Percentiles rank a stretch among this genome's conserved stretches.
Evolutionary conservation across 2,113 vertebrate genomes (phyloP).

Genomic region (Nycticebus coucang): DNA sequence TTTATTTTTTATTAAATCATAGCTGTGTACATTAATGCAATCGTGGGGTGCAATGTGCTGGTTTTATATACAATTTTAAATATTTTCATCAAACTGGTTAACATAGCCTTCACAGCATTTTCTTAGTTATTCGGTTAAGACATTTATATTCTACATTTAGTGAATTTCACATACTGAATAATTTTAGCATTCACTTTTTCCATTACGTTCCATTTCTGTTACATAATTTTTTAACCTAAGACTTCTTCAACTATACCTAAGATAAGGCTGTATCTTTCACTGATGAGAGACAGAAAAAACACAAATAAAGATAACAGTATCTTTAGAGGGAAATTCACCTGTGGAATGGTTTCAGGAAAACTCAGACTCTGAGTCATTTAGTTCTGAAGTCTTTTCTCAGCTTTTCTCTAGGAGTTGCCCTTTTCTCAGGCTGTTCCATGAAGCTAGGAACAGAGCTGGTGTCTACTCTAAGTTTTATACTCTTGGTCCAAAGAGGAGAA

Average conservation of each 20-base stretch:
- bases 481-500: not conserved
- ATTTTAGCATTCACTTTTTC: not conserved
- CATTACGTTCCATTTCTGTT: not conserved
- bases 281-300: not conserved
- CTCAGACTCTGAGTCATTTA: not conserved
- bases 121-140: too few relatives aligned
- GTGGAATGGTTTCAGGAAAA: not conserved
- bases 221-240: not conserved
- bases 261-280: not conserved
- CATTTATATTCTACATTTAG: too few relatives aligned
- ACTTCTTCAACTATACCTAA: conserved; percentile 28
- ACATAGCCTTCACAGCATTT: too few relatives aligned
- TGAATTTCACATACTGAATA: not conserved
- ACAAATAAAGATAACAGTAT: not conserved
- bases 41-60: too few relatives aligned
- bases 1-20: not conserved
- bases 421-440: not conserved
- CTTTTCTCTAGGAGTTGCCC: not conserved
- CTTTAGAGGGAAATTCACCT: not conserved
- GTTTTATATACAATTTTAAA: too few relatives aligned
- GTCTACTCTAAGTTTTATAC: not conserved
- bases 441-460: not conserved
- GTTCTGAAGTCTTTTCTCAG: not conserved
- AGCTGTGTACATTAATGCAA: too few relatives aligned
- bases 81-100: too few relatives aligned